phyloP scores from a whole-genome alignment of 1,140 invertebrate genomes.

The Mycetomoellerius zeteki region DNA sequence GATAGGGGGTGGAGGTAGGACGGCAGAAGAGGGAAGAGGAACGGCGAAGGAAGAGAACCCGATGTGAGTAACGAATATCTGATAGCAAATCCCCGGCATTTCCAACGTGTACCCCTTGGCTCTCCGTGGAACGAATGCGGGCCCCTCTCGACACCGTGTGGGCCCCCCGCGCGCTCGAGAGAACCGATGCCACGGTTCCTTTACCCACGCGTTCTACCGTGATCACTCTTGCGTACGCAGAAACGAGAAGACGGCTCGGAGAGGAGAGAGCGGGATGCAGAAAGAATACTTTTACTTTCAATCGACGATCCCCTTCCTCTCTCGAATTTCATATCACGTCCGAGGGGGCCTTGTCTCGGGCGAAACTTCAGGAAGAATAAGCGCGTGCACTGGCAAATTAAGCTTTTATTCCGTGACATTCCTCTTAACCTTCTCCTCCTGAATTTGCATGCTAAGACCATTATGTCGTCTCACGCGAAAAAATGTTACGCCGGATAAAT shows the following conservation, averaged over 20 bases:
- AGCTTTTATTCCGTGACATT: constrained; percentile 45
- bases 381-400: constrained; percentile 44
- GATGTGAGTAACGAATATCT: constrained; percentile 83
- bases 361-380: constrained; percentile 33
- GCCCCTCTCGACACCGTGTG: constrained; percentile 69
- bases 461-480: constrained; percentile 23
- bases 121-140: constrained; percentile 78
- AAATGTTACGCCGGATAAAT: constrained; percentile 44
- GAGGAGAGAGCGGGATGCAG: background rate
- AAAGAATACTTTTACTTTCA: constrained; percentile 48
- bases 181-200: constrained; percentile 70
- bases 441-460: constrained; percentile 43
- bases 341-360: background rate
- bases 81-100: constrained; percentile 80
- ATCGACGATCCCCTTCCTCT: constrained; percentile 12
- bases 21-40: constrained; percentile 35
- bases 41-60: constrained; percentile 52
- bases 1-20: constrained; percentile 52
- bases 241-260: constrained; percentile 39
- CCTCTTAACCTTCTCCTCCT: constrained; percentile 1
- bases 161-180: constrained; percentile 72
- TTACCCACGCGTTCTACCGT: constrained; percentile 76
- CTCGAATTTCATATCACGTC: constrained; percentile 37
- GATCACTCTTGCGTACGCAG: constrained; percentile 55
- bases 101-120: constrained; percentile 75